Evolutionary conservation across 1,140 invertebrate species (phyloP), one percentile per base, ranked within the genome.

Genomic region (Orius insidiosus): DNA sequence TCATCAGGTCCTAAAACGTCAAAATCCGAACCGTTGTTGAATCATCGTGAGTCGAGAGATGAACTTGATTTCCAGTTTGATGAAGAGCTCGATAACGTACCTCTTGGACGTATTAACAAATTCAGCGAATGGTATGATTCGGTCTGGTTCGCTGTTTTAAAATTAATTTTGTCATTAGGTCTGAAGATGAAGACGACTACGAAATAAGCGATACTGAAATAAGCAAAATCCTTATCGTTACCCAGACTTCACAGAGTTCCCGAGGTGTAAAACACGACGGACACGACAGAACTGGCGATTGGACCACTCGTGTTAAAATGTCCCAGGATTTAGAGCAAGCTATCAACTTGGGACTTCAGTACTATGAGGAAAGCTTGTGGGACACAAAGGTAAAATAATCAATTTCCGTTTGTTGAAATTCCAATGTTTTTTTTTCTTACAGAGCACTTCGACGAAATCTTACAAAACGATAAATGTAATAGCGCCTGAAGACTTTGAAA

Each of bases 21-120:
- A 39, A 44, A 48, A 33, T 35, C 13, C 18, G 34, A 46, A 18
- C 5, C n/a, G n/a, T n/a, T 24, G 7, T 4, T 24, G 24, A 24
- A 24, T 7, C 3, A 24, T 24, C 24, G 24, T 24, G 24, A 24
- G 7, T 24, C 24, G 24, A 3, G 24, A 41, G 56, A 46, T 15
- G 90, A 96, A 60, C 64, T 96, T 47, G 85, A 94, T 62, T 97
- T 98, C 67, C 83, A 93, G 66, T 93, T 97, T 66, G 93, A 98
- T 60, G 90, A 96, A 66, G 93, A 98, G 61, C 65, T 94, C 32
- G 69, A 51, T 13, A 75, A 47, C 68, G 72, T 74, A 13, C 74
- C 78, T 14, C 71, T 69, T 48, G 79, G 74, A 58, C 74, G 83
- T 51, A 74, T 80, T 46, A 87, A 92, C 66, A 82, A 79, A 38